Evolutionary conservation across 1,140 invertebrate genomes (phyloP), one percentile per base, ranked within the genome.

Genomic region (Scaptomyza pallida): DNA sequence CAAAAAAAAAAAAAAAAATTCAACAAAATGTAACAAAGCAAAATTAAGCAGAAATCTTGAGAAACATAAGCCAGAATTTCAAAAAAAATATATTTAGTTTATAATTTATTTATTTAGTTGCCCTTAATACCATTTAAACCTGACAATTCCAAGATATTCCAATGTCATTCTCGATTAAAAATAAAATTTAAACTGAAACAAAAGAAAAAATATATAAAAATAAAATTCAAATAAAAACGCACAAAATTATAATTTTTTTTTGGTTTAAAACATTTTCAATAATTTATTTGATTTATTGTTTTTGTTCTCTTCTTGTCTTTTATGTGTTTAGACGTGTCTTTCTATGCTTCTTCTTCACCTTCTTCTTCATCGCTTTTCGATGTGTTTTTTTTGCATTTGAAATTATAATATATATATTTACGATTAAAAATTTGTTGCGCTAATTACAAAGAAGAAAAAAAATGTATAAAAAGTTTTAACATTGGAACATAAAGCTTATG

Each of bases 11-110:
- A 64, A 52, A 78, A 60, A 67, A 76, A 79, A 65, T 83, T 83
- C 75, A 72, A 85, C 80, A 80, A 85, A 85, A 85, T n/a, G 85
- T 72, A 83, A 85, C 79, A 69, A 72, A 69, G 26, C 17, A 63
- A 75, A 72, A 75, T 67, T 67, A 56, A 62, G 50, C 12, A 56
- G 48, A 61, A 55, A 23, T 48, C 44, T n/a, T 8, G 26, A 16
- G 15, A 60, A 72, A 37, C 44, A 17, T 17, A 63, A 30, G 33
- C 3, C 52, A 33, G 48, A 35, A 45, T 19, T 37, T 17, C 37
- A 56, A 65, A n/a, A n/a, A n/a, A n/a, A n/a, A n/a, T n/a, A n/a
- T n/a, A n/a, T n/a, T n/a, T n/a, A n/a, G n/a, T n/a, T n/a, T n/a
- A n/a, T n/a, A n/a, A n/a, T n/a, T n/a, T n/a, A n/a, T 19, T 33